Evolutionary conservation across 2,113 vertebrate genomes (phyloP), one percentile per base, ranked within the genome.

Genomic region (Nothoprocta pentlandii): DNA sequence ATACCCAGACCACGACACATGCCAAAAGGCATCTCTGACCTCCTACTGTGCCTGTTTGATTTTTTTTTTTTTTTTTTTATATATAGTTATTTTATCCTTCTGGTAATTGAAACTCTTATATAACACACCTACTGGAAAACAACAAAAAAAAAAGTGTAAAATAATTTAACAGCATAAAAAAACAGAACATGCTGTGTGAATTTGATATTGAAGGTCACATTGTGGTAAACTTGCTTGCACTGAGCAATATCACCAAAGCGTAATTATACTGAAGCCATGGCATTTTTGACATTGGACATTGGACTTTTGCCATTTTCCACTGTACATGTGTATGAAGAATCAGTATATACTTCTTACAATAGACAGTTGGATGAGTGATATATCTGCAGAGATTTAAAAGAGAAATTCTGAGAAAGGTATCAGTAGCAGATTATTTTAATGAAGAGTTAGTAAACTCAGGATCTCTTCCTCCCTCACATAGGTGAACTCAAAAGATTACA

Each of bases 21-120:
- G 19, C 28, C 75, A 92, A 82, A 32, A 87, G 41, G 25, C 9
- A 82, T 63, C 54, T 94, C 64, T 23, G 12, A n/a, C 44, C 69
- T 68, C 30, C 39, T 80, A 12, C 42, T 56, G 20, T n/a, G 17
- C 14, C 30, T 47, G 67, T 28, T 12, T 49, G 54, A 67, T 25
- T 63, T 70, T 78, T 81, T 78, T 59, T 34, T 34, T 34, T 34
- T 34, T 34, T 34, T 34, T 34, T 34, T 34, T 34, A 34, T 34
- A 23, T 16, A 61, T 12, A 77, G 16, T 16, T 47, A n/a, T 54
- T 90, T 67, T 51, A 32, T 64, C n/a, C 7, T 64, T 68, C 21
- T 51, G 4, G 4, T 69, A 80, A 4, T 15, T 61, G 21, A 3
- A 87, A 32, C 9, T 41, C 7, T 59, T 76, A 49, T 4, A 6